Percentiles rank a stretch among this genome's conserved stretches.
Conservation (phyloP, 1,140 invertebrate genomes). For the Coenobita brevimanus region DNA sequence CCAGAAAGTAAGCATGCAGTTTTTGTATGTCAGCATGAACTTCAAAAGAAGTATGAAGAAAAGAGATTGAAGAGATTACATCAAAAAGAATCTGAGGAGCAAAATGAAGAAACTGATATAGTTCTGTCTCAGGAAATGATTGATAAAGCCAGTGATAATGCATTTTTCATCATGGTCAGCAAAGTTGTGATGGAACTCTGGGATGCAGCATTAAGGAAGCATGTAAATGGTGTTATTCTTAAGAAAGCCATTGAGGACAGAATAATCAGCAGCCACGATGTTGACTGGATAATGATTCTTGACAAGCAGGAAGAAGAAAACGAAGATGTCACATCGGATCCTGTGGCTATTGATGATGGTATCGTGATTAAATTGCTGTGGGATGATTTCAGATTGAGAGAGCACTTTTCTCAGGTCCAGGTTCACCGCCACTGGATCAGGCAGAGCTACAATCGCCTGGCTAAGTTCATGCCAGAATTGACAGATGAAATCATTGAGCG, state of each 20-base stretch:
- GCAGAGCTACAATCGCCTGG: slow-evolving; percentile 31
- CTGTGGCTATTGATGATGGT: neutral
- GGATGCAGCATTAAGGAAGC: slow-evolving; percentile 24
- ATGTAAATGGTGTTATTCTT: neutral
- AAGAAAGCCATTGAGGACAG: slow-evolving; percentile 30
- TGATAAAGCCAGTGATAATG: slow-evolving; percentile 1
- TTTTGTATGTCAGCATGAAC: slow-evolving; percentile 12
- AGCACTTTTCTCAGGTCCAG: slow-evolving; percentile 25
- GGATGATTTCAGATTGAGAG: slow-evolving; percentile 28
- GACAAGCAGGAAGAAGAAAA: neutral
- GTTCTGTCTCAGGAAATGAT: slow-evolving; percentile 6
- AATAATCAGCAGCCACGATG: neutral
- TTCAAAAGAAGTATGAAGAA: slow-evolving; percentile 30
- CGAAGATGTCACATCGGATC: neutral
- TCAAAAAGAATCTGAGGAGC: neutral
- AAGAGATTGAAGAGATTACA: neutral
- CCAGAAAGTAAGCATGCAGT: slow-evolving; percentile 7
- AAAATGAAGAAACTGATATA: neutral
- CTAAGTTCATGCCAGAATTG: slow-evolving; percentile 37
- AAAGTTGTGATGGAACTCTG: slow-evolving; percentile 31
- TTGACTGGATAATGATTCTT: slow-evolving; percentile 31
- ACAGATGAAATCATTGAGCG: slow-evolving; percentile 44
- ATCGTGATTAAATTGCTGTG: slow-evolving; percentile 36
- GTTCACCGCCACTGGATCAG: slow-evolving; percentile 32
- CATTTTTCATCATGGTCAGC: slow-evolving; percentile 23